Conservation (phyloP, 2,797 vertebrate species). For the Protosalanx chinensis region DNA sequence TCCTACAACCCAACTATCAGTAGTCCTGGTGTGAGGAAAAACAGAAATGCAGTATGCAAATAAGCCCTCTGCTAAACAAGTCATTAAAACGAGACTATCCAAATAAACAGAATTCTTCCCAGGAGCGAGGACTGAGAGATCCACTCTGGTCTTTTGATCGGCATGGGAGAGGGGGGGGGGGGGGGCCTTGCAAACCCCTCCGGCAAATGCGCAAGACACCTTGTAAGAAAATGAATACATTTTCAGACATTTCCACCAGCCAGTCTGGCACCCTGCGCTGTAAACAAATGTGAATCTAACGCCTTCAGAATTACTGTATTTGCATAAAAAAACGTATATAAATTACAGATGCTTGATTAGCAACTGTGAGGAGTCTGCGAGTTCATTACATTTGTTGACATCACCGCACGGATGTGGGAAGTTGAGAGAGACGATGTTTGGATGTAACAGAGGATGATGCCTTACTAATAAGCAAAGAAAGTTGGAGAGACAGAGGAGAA, state of each 20-base stretch:
- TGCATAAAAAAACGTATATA: conserved; percentile 8
- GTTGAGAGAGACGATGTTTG: conserved; percentile 19
- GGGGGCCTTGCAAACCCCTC: not conserved
- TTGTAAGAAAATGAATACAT: not conserved
- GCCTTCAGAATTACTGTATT: conserved; percentile 21
- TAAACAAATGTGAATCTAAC: conserved; percentile 18
- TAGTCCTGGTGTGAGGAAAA: not conserved
- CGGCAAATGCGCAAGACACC: not conserved
- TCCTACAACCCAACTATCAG: not conserved
- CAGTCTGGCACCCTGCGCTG: not conserved
- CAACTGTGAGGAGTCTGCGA: conserved; percentile 18
- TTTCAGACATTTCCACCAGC: conserved; percentile 19
- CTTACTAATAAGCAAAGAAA: conserved; percentile 42
- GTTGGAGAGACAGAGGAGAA: not conserved
- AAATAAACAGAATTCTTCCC: conserved; percentile 18
- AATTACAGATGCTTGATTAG: conserved; percentile 13
- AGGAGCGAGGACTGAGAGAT: not conserved
- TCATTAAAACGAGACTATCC: conserved; percentile 11
- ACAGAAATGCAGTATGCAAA: not conserved
- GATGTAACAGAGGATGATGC: conserved; percentile 23
- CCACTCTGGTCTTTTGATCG: conserved; percentile 1
- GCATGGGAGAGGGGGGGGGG: not conserved
- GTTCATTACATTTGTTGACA: conserved; percentile 41
- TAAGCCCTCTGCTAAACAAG: conserved; percentile 2
- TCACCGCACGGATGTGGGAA: conserved; percentile 27